Evolutionary conservation across 1,140 invertebrate species (phyloP).

Genomic region (Dufourea novaeangliae): DNA sequence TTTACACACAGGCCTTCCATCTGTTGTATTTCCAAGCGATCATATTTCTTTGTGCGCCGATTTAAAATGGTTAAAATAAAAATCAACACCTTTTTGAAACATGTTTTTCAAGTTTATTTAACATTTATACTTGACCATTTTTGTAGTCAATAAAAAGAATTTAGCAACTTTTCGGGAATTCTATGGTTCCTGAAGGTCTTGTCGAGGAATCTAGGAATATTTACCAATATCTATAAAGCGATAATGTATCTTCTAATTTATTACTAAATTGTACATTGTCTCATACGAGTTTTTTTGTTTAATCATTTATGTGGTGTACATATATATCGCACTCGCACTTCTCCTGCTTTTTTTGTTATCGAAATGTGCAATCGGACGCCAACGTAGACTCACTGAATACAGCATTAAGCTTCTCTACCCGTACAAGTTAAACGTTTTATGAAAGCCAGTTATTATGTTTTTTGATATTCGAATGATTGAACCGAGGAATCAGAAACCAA

Average conservation of each 20-base stretch:
- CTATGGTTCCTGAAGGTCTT: too few species aligned
- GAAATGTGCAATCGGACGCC: not conserved
- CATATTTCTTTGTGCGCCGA: constrained; percentile 94
- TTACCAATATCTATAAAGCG: not conserved
- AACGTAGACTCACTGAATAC: too few species aligned
- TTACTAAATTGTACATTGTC: constrained; percentile 4
- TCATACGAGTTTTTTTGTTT: not conserved
- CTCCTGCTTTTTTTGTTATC: not conserved
- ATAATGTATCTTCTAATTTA: constrained; percentile 1
- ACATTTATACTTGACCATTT: too few species aligned
- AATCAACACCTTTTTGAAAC: not conserved
- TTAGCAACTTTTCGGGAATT: not conserved
- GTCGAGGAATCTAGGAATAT: constrained; percentile 16
- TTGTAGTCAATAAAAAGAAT: not conserved
- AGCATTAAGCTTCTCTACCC: not conserved
- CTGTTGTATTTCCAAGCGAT: constrained; percentile 94
- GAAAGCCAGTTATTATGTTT: too few species aligned
- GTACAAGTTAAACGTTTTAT: too few species aligned
- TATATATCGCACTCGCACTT: not conserved
- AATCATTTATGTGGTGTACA: not conserved
- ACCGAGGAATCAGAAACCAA: not conserved
- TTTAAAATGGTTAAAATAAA: constrained; percentile 83
- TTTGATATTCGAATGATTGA: not conserved
- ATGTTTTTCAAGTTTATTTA: not conserved
- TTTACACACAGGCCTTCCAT: constrained; percentile 89